Conservation (phyloP, 2,113 vertebrate species). For the Ochotona curzoniae region DNA sequence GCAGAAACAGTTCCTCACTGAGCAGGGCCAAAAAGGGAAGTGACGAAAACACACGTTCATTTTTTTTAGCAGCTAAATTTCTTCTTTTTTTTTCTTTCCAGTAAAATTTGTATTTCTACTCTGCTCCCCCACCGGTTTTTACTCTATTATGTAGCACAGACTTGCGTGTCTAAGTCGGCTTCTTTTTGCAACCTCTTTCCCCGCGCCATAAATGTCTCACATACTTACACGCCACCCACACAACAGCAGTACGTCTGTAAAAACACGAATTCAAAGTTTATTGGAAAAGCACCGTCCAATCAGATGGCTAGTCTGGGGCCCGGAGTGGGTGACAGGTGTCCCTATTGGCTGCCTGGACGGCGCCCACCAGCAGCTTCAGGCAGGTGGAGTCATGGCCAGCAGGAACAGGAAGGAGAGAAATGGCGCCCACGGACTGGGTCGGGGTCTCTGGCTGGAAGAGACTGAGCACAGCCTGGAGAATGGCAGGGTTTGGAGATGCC, state of each 20-base stretch:
- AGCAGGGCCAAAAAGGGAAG: not conserved
- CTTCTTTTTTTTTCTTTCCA: not conserved
- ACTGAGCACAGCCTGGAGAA: rapidly evolving
- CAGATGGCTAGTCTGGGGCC: too few species aligned
- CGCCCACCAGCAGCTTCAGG: not conserved
- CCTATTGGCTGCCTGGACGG: too few species aligned
- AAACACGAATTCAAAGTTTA: not conserved
- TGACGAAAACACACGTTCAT: too few species aligned
- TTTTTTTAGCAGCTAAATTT: not conserved
- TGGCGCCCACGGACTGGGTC: not conserved
- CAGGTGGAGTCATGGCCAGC: not conserved
- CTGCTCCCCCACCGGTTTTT: not conserved
- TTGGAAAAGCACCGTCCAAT: not conserved
- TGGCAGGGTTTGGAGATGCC: not conserved
- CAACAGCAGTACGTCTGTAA: not conserved
- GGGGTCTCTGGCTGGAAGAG: not conserved
- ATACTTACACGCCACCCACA: not conserved
- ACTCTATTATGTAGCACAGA: not conserved
- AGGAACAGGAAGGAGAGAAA: too few species aligned
- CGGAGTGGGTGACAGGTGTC: not conserved
- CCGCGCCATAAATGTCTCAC: not conserved
- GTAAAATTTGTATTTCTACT: not conserved
- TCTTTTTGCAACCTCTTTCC: not conserved
- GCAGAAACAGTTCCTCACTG: not conserved
- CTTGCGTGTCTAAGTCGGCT: not conserved